Conservation (phyloP, 1,140 invertebrate genomes). For the Caenorhabditis brenneri region DNA sequence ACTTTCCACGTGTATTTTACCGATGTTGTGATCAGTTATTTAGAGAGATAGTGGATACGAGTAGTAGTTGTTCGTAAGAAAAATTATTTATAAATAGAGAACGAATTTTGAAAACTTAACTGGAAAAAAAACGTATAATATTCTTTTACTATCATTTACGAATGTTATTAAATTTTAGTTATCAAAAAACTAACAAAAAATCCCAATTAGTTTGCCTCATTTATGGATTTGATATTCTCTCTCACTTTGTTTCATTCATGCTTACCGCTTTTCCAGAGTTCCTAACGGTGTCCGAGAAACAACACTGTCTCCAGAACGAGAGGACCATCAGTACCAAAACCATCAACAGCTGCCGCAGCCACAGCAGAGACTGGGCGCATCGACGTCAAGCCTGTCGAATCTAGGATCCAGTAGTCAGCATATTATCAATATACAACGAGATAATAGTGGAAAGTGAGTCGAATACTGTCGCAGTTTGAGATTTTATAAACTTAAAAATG, state of each 20-base stretch:
- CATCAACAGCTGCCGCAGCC: neutral
- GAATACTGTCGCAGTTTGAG: too few relatives aligned
- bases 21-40: too few relatives aligned
- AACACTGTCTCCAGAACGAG: conserved; percentile 28
- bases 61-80: too few relatives aligned
- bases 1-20: neutral
- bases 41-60: too few relatives aligned
- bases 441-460: conserved; percentile 19
- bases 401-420: neutral
- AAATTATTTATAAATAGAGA: too few relatives aligned
- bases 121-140: too few relatives aligned
- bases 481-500: too few relatives aligned
- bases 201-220: conserved; percentile 5
- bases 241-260: neutral
- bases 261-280: neutral
- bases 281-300: conserved; percentile 7
- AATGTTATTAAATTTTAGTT: too few relatives aligned
- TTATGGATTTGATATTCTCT: too few relatives aligned
- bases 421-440: neutral
- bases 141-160: too few relatives aligned
- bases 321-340: neutral
- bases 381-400: neutral
- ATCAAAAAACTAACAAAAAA: too few relatives aligned
- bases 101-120: too few relatives aligned
- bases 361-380: neutral